Evolutionary conservation across 2,888 invertebrate genomes (phyloP).

Genomic region (Pseudoips prasinana): DNA sequence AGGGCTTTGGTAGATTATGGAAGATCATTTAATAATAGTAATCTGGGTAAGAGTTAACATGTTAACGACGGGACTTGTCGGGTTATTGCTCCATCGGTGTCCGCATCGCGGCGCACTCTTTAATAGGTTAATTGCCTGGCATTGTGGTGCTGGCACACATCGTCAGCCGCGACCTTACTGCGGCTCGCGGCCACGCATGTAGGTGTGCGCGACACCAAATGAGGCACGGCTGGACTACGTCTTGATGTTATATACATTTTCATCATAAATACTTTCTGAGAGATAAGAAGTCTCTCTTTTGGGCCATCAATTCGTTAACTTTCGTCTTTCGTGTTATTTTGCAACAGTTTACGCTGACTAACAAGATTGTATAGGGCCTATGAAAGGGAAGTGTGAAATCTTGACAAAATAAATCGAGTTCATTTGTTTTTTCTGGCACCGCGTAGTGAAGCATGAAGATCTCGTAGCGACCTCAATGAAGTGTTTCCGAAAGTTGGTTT

Average conservation of each 20-base stretch:
- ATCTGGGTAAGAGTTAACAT: conserved; percentile 45
- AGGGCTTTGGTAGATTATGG: too few relatives aligned
- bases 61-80: conserved; percentile 54
- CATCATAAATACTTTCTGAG: too few relatives aligned
- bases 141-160: conserved; percentile 78
- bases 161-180: conserved; percentile 74
- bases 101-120: conserved; percentile 64
- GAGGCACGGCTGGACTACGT: conserved; percentile 47
- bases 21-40: conserved; percentile 10
- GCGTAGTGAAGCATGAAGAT: conserved; percentile 49
- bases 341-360: too few relatives aligned
- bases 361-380: conserved; percentile 14
- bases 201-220: conserved; percentile 64
- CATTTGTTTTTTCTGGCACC: conserved; percentile 42
- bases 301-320: too few relatives aligned
- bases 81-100: conserved; percentile 68
- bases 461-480: conserved; percentile 51
- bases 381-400: conserved; percentile 31
- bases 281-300: too few relatives aligned
- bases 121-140: conserved; percentile 80
- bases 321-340: too few relatives aligned
- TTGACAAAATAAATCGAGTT: conserved; percentile 39
- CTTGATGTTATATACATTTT: conserved; percentile 16
- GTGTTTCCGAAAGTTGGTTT: conserved; percentile 32
- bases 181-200: conserved; percentile 72